Evolutionary conservation across 2,888 invertebrate genomes (phyloP).

Genomic region (Gnatocerus cornutus): DNA sequence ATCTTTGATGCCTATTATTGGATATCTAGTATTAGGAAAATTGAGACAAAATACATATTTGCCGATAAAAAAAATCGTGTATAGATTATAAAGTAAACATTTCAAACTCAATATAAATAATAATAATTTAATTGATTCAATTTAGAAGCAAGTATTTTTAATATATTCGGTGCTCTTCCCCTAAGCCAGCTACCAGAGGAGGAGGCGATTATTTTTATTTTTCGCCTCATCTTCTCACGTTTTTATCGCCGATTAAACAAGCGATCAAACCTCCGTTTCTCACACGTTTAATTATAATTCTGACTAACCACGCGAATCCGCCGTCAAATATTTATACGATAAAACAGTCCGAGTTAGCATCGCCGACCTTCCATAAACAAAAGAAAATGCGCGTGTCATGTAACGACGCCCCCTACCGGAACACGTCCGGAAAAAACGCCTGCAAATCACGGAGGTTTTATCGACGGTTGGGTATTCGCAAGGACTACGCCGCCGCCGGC

Average conservation of each 20-base stretch:
- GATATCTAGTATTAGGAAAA: too few relatives aligned
- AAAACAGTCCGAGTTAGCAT: conserved; percentile 10
- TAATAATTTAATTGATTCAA: too few relatives aligned
- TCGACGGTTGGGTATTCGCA: conserved; percentile 1
- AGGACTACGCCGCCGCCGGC: neutral
- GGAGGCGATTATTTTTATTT: too few relatives aligned
- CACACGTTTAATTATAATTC: conserved; percentile 16
- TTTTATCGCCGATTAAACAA: neutral
- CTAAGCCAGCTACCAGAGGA: too few relatives aligned
- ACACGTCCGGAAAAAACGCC: neutral
- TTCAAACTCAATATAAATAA: too few relatives aligned
- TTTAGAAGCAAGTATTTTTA: too few relatives aligned
- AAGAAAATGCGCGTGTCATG: conserved; percentile 16
- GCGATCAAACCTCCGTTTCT: conserved; percentile 1
- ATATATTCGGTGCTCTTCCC: too few relatives aligned
- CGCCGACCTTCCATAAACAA: conserved; percentile 23
- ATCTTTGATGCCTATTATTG: too few relatives aligned
- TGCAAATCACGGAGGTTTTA: conserved; percentile 3
- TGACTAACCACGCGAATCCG: conserved; percentile 9
- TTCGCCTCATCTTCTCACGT: too few relatives aligned
- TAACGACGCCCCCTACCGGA: conserved; percentile 8
- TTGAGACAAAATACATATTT: too few relatives aligned
- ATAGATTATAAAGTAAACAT: too few relatives aligned
- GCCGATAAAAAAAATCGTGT: too few relatives aligned
- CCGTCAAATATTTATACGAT: conserved; percentile 18